Evolutionary conservation across 92 coral and sea anemone species (phyloP).

Genomic region (Metridium senile): DNA sequence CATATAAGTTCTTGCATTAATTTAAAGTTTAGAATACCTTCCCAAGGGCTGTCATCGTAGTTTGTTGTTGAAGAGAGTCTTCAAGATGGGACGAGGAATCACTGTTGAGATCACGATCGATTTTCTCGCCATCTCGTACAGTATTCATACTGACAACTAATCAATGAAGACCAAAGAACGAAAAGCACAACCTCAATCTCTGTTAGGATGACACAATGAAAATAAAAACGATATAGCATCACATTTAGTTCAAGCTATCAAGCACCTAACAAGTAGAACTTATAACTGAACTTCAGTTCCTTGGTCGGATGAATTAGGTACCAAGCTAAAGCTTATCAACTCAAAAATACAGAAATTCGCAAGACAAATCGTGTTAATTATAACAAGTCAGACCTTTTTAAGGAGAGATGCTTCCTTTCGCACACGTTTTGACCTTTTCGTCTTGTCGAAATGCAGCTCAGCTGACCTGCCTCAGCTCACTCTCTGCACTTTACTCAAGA

Average conservation of each 20-base stretch:
- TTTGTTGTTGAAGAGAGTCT: conserved; percentile 38
- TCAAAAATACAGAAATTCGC: no score
- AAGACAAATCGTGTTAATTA: no score
- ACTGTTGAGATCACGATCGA: not conserved
- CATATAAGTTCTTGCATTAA: no score
- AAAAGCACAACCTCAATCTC: not conserved
- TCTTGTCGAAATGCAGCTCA: not conserved
- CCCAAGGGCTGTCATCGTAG: conserved; percentile 66
- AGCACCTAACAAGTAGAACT: no score
- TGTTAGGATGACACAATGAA: not conserved
- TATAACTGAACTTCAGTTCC: no score
- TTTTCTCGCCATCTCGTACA: conserved; percentile 5
- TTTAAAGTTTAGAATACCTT: conserved; percentile 47
- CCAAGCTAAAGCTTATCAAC: no score
- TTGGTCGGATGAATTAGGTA: no score
- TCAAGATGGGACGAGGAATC: conserved; percentile 1
- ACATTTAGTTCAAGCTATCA: no score
- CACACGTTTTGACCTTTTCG: not conserved
- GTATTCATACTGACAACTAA: not conserved
- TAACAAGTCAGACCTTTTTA: no score
- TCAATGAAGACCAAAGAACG: not conserved
- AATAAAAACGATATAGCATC: not conserved
- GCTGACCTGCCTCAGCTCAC: not conserved
- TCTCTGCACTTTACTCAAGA: not conserved
- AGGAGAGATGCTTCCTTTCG: not conserved